Base-by-base conservation (phyloP, 2,888 invertebrate species). In the Mimumesa dahlbomi region DNA sequence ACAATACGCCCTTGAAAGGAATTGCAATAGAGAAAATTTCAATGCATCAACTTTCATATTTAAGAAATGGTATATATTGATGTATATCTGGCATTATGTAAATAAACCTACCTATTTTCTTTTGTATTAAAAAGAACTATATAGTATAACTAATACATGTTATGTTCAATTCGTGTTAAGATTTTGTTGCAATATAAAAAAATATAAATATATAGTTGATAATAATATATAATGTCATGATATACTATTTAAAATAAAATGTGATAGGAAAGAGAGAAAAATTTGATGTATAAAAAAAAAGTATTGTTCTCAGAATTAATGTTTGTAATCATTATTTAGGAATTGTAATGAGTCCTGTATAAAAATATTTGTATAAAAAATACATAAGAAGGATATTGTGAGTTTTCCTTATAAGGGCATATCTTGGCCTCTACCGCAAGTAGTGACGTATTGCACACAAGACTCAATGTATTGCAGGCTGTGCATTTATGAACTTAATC, bases 401-500 rank as follows among this genome's bases (percentile, higher is more conserved):
- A 49, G 19, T 53, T 61, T 69, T 69, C 46, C 62, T 69, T 45
- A 18, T 46, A 70, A 75, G 71, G 72, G 76, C 69, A 75, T 71
- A 69, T 48, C n/a, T 61, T 45, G 29, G 50, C 43, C 49, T 61
- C 43, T 64, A 72, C 52, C 40, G 25, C 31, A 67, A 69, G 49
- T 72, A 75, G 64, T 66, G 67, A 79, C 76, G 62, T 85, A 87
- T 87, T 87, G 87, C 87, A 87, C 87, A 82, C 84, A 77, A 82
- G 67, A 78, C 73, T 85, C 73, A 70, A 81, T 76, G 57, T 82
- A 79, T 78, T 77, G 79, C 82, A 81, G 79, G 69, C 81, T 81
- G 84, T 74, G 75, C 73, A 71, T 43, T 19, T 67, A 49, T 50
- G 54, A 63, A 70, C 71, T 82, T 70, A 78, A 52, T 38, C 63